Evolutionary conservation across 2,888 invertebrate species (phyloP), one percentile per base, ranked within the genome.

Genomic region (Sipha maydis): DNA sequence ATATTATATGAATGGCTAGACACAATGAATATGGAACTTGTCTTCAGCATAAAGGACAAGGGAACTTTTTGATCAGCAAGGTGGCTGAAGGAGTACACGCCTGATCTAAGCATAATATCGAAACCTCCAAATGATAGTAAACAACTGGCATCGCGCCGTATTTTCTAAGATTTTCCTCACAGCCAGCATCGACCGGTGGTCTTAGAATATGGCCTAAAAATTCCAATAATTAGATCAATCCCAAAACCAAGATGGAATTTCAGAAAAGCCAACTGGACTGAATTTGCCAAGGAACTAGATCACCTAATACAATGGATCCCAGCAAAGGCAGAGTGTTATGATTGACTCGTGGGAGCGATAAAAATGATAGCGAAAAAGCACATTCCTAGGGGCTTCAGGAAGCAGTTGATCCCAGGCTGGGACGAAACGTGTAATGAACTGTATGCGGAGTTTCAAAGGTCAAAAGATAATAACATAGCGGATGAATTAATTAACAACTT

Each of bases 141-240:
- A 83, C 69, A 76, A 67, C 4, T 67, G 54, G 56, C 54, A 88
- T 28, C 28, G n/a, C 79, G 56, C 28, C 71, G 54, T 1, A 76
- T 89, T 61, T 48, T 89, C 56, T 0, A 1, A 34, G 31, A 82
- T 28, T 89, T 89, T 67, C 86, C 89, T 54, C 79, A 79, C 31
- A 89, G 75, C 69, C 80, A 89, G 28, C 89, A 89, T 85, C 75
- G 75, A 85, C 82, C 82, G 38, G 83, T 89, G 80, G 48, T 89
- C 56, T 48, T 89, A 80, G 83, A 89, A 7, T 80, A 54, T 75
- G 89, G 71, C 67, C 54, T 88, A 67, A 56, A 80, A 82, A 82
- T 88, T 3, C 88, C 82, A 31, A 79, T 88, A 41, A 88, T 82
- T 76, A 61, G 75, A 80, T 88, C 88, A 82, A 82, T 54, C 61